These are phyloP conservation scores for Pollenia amentaria DNA, from an alignment of 2,888 invertebrate genomes.

Conservation along the genomic window DNA sequence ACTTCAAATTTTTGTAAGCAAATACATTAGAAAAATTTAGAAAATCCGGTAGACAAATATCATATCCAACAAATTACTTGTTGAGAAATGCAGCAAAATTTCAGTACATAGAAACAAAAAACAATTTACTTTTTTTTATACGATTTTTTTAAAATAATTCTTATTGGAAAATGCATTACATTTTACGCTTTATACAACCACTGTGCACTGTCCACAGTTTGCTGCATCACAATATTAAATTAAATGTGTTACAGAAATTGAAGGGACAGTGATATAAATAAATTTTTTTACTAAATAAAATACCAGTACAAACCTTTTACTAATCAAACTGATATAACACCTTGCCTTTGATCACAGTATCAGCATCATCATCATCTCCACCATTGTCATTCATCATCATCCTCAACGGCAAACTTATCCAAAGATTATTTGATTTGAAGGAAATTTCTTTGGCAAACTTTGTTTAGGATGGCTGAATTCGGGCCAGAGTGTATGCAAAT, in stretches of 20 bases:
- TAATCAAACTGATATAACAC: constrained; percentile 58
- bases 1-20: too few relatives aligned
- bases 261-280: constrained; percentile 56
- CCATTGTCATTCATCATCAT: not conserved
- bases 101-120: too few relatives aligned
- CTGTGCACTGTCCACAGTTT: constrained; percentile 43
- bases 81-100: too few relatives aligned
- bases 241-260: constrained; percentile 1
- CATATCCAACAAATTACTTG: too few relatives aligned
- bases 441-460: constrained; percentile 40
- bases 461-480: constrained; percentile 25
- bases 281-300: constrained; percentile 16
- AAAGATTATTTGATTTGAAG: constrained; percentile 31
- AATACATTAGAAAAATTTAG: too few relatives aligned
- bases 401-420: constrained; percentile 13
- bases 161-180: too few relatives aligned
- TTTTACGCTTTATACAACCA: not conserved
- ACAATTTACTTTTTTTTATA: too few relatives aligned
- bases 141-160: too few relatives aligned
- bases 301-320: constrained; percentile 41
- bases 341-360: constrained; percentile 34
- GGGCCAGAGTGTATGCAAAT: constrained; percentile 45
- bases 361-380: constrained; percentile 1
- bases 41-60: too few relatives aligned
- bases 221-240: constrained; percentile 25